Percentiles rank a stretch among this genome's conserved stretches.
Evolutionary conservation across 2,888 invertebrate species (phyloP).

Genomic region (Calameuta idolon): DNA sequence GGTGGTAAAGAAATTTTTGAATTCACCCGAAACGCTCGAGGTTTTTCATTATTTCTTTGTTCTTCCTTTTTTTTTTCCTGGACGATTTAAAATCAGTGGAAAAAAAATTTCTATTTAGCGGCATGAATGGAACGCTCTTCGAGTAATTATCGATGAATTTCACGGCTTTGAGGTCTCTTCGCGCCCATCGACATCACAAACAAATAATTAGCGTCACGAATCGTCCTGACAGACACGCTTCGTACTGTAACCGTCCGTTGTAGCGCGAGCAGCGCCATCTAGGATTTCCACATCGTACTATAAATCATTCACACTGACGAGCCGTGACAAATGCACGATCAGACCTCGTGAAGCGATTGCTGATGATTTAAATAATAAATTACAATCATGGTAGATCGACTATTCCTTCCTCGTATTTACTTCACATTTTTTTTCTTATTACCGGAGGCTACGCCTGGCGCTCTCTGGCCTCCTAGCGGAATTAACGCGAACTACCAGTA

Average conservation of each 20-base stretch:
- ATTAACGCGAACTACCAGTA: not conserved
- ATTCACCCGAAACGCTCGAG: not conserved
- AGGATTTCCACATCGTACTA: not conserved
- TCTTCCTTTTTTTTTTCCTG: not conserved
- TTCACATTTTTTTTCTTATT: not conserved
- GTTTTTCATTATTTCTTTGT: not conserved
- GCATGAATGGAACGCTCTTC: not conserved
- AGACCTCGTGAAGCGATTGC: not conserved
- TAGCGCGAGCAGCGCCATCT: not conserved
- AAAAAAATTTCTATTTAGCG: not conserved
- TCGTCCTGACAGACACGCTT: constrained; percentile 10
- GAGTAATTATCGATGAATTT: not conserved
- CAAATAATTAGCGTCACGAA: constrained; percentile 4
- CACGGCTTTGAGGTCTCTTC: not conserved
- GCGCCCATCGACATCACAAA: constrained; percentile 5
- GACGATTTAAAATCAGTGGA: not conserved
- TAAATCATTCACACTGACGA: constrained; percentile 3
- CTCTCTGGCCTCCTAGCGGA: not conserved
- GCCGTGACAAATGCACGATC: constrained; percentile 3
- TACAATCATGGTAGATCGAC: not conserved
- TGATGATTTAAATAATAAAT: constrained; percentile 9
- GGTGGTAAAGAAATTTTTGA: not conserved
- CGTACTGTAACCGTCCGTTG: not conserved
- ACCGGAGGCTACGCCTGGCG: not conserved
- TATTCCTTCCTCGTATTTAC: not conserved